Evolutionary conservation across 2,888 invertebrate species (phyloP).

Genomic region (Drosophila algonquin): DNA sequence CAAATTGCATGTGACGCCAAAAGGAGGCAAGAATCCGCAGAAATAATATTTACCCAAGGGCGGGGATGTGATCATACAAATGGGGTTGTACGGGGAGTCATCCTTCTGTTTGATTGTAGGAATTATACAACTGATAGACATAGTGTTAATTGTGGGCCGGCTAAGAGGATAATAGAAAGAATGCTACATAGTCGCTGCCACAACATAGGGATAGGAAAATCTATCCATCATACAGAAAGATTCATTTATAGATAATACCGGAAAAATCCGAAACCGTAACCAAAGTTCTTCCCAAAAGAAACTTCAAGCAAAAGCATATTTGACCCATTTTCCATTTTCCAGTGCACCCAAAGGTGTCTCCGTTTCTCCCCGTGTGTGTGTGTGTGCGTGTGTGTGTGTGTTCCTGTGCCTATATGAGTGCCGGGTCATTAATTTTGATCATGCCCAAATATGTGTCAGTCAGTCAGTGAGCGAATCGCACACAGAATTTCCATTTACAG

Average conservation of each 20-base stretch:
- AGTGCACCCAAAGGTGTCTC: constrained; percentile 26
- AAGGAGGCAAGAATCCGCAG: constrained; percentile 12
- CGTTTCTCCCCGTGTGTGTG: not conserved
- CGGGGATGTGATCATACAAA: constrained; percentile 11
- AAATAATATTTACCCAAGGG: constrained; percentile 30
- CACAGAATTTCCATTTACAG: constrained; percentile 64
- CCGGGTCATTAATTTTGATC: constrained; percentile 80
- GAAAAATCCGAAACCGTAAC: not conserved
- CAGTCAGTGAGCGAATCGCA: constrained; percentile 52
- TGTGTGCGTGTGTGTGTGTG: constrained; percentile 32
- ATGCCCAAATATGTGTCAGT: constrained; percentile 80
- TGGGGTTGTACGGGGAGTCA: not conserved
- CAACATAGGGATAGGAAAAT: not conserved
- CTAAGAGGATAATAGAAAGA: not conserved
- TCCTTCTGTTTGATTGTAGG: not conserved
- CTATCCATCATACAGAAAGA: not conserved
- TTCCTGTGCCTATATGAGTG: constrained; percentile 45
- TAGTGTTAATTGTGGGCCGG: not conserved
- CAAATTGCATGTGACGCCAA: constrained; percentile 45
- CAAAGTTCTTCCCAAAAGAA: not conserved
- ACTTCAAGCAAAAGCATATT: constrained; percentile 6
- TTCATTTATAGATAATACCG: not conserved
- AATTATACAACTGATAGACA: not conserved
- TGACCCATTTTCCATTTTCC: constrained; percentile 65
- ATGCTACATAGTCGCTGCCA: not conserved